Conservation (phyloP, 2,797 vertebrate genomes). For the Cryptoprocta ferox region DNA sequence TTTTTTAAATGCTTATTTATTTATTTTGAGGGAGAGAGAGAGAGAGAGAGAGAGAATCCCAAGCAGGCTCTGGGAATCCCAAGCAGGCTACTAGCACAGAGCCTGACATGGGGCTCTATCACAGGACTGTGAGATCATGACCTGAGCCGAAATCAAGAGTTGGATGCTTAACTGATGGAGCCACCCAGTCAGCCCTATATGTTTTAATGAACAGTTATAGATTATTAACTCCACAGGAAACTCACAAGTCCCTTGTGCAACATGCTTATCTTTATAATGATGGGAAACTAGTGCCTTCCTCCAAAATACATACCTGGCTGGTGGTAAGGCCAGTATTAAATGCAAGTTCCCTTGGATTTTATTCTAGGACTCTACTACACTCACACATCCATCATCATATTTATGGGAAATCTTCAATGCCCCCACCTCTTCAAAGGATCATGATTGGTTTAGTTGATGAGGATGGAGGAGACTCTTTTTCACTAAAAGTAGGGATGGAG, state of each 20-base stretch:
- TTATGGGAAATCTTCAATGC: background rate
- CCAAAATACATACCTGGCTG: background rate
- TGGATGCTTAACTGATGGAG: too few species aligned
- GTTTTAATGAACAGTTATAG: background rate
- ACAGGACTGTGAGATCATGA: too few species aligned
- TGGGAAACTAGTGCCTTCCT: background rate
- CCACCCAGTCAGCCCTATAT: too few species aligned
- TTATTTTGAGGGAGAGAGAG: too few species aligned
- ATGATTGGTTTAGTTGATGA: background rate
- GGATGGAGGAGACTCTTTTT: background rate
- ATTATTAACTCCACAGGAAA: background rate
- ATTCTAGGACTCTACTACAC: background rate
- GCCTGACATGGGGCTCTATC: too few species aligned
- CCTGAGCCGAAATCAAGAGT: too few species aligned
- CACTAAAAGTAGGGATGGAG: background rate
- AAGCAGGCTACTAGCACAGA: too few species aligned
- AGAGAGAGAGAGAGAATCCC: too few species aligned
- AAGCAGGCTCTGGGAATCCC: too few species aligned
- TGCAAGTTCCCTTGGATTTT: background rate
- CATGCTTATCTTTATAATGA: background rate
- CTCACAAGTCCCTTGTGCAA: background rate
- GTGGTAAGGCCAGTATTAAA: background rate
- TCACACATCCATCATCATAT: fast-evolving
- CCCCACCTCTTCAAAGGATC: background rate
- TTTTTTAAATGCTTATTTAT: background rate